Base-by-base conservation (phyloP, 1,140 invertebrate species). In the Trachymyrmex septentrionalis region DNA sequence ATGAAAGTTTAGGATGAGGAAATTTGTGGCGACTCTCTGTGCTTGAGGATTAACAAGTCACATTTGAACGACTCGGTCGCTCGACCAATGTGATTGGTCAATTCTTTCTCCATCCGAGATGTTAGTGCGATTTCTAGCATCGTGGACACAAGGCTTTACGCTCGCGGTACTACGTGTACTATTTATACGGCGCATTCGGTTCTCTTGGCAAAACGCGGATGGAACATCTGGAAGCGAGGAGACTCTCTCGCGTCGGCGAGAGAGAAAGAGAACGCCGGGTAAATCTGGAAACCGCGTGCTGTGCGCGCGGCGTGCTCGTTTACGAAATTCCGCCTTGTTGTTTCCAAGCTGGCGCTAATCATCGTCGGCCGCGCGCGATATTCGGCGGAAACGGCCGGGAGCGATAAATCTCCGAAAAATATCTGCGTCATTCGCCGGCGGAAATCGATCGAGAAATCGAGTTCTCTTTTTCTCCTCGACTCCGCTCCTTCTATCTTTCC, bases 281-380 rank as follows among this genome's bases (percentile, higher is more conserved):
- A 82, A 73, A 61, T 73, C 27, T 82, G 48, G 44, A 73, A 69
- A 69, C 80, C 55, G 66, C 55, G 61, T 69, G 59, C 59, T 27
- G 57, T 59, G 55, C 55, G 55, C 38, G 59, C 61, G 53, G 57
- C 57, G 57, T 78, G 69, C 53, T 61, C 55, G 67, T 82, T 73
- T 73, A 82, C 55, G 67, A 84, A 84, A 84, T 84, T 75, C 55
- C 69, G 55, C 55, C 69, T 84, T 75, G 80, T 84, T 84, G 55
- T 84, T 84, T 84, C 44, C 80, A 84, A 84, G 64, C 27, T 59
- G 66, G 55, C 55, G 80, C 69, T 84, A 75, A 84, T 84, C 69
- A 63, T 69, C 77, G 64, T 30, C 44, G 73, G 73, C 34, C 21
- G 73, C 30, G 44, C 63, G 44, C 63, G 77, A 80, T 64, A 63